Evolutionary conservation across 2,888 invertebrate genomes (phyloP).

Genomic region (Lepas anatifera): DNA sequence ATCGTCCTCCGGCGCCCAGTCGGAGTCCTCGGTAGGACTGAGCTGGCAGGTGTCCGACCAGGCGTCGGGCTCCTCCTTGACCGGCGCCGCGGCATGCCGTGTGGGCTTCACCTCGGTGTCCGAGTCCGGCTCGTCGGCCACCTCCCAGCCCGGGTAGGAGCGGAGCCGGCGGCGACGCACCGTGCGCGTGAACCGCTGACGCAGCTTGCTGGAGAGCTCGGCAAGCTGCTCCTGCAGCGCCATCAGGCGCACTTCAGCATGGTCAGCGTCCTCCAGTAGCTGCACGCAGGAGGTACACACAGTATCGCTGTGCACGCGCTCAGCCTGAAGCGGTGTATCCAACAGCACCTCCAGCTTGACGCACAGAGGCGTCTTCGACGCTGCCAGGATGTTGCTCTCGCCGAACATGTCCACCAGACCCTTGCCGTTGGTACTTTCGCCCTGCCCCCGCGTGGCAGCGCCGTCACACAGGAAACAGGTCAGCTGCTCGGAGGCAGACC

Average conservation of each 20-base stretch:
- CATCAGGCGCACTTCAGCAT: background rate
- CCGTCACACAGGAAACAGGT: background rate
- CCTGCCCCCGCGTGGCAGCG: background rate
- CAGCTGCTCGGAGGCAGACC: too few relatives aligned
- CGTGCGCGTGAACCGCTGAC: background rate
- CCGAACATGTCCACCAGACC: background rate
- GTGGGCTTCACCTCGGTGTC: too few relatives aligned
- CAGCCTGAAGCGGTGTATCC: background rate
- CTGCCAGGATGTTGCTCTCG: background rate
- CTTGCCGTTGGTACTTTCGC: too few relatives aligned
- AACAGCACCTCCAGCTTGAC: background rate
- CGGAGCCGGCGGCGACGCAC: background rate
- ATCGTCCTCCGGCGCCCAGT: too few relatives aligned
- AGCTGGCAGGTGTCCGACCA: too few relatives aligned
- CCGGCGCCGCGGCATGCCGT: too few relatives aligned
- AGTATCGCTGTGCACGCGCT: background rate
- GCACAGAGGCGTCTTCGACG: background rate
- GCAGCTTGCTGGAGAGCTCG: background rate
- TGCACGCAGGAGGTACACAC: background rate
- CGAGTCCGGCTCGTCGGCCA: too few relatives aligned
- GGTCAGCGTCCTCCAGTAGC: background rate
- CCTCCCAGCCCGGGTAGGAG: background rate
- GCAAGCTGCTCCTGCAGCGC: background rate
- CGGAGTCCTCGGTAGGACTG: too few relatives aligned
- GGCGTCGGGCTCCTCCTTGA: too few relatives aligned